These are phyloP conservation scores for Chaetodon auriga DNA, from an alignment of 2,113 vertebrate genomes.

Conservation along the genomic window DNA sequence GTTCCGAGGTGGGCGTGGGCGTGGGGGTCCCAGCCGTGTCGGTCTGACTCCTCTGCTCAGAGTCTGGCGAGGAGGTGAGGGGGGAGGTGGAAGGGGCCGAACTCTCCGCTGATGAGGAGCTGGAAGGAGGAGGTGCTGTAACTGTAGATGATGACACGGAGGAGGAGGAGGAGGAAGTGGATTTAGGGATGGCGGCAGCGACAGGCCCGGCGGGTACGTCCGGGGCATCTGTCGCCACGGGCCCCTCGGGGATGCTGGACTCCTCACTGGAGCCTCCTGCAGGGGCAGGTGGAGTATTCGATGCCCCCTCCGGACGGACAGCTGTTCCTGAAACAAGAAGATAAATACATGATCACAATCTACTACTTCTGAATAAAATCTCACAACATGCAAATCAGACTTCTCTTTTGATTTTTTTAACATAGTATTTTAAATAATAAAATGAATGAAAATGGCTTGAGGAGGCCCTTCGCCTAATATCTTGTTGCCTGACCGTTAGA, in stretches of 20 bases:
- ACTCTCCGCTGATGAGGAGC: conserved; percentile 86
- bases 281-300: conserved; percentile 70
- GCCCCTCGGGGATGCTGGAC: conserved; percentile 69
- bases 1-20: conserved; percentile 71
- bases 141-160: conserved; percentile 83
- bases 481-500: no score
- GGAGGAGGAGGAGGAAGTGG: conserved; percentile 84
- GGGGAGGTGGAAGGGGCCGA: conserved; percentile 85
- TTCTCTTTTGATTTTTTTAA: no score
- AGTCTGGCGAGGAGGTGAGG: conserved; percentile 86
- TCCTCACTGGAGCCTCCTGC: conserved; percentile 77
- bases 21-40: conserved; percentile 41
- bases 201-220: conserved; percentile 60
- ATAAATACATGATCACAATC: not conserved
- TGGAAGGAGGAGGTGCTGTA: conserved; percentile 86
- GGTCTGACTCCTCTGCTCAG: conserved; percentile 83
- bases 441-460: no score
- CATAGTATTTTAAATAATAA: no score
- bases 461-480: no score
- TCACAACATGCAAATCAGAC: no score
- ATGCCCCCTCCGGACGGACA: conserved; percentile 82
- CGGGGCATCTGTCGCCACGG: conserved; percentile 83
- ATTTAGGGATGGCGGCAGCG: conserved; percentile 72
- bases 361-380: no score
- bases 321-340: conserved; percentile 64